Conservation (phyloP, 1,140 invertebrate genomes). For the Dendroctonus valens region DNA sequence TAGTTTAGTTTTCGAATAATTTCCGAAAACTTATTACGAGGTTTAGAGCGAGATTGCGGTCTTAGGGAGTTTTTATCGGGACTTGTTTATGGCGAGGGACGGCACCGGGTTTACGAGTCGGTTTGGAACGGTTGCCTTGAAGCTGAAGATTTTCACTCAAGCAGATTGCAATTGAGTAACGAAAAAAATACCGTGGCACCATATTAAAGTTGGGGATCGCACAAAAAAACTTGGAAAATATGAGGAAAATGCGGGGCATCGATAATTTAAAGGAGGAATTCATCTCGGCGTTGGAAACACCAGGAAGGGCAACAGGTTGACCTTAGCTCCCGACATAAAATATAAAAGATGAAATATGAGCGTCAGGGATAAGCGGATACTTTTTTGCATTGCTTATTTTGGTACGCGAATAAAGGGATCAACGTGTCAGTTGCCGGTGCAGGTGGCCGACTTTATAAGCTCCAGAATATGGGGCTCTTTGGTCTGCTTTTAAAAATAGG, state of each 20-base stretch:
- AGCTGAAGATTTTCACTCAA: no score
- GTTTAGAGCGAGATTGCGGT: slow-evolving; percentile 17
- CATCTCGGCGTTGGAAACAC: slow-evolving; percentile 12
- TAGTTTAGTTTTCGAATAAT: slow-evolving; percentile 28
- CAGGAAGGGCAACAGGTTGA: slow-evolving; percentile 28
- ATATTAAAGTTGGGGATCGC: no score
- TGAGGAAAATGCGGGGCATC: not conserved
- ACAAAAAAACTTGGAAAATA: not conserved
- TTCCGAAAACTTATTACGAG: slow-evolving; percentile 16
- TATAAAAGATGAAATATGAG: slow-evolving; percentile 30
- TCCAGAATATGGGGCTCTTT: slow-evolving; percentile 18
- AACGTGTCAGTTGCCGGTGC: slow-evolving; percentile 27
- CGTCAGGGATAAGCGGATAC: slow-evolving; percentile 26
- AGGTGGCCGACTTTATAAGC: slow-evolving; percentile 29
- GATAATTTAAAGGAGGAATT: slow-evolving; percentile 12
- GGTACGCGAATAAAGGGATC: slow-evolving; percentile 25
- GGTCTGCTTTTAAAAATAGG: slow-evolving; percentile 21
- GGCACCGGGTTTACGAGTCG: no score
- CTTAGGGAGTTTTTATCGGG: slow-evolving; percentile 19
- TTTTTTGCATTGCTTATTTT: slow-evolving; percentile 31
- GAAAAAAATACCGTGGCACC: no score
- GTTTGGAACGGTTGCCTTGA: no score
- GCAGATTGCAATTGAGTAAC: no score
- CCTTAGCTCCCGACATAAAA: slow-evolving; percentile 18
- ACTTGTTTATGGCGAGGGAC: slow-evolving; percentile 9